These are phyloP conservation scores for Origma solitaria DNA, from an alignment of 2,113 vertebrate genomes.

Conservation along the genomic window DNA sequence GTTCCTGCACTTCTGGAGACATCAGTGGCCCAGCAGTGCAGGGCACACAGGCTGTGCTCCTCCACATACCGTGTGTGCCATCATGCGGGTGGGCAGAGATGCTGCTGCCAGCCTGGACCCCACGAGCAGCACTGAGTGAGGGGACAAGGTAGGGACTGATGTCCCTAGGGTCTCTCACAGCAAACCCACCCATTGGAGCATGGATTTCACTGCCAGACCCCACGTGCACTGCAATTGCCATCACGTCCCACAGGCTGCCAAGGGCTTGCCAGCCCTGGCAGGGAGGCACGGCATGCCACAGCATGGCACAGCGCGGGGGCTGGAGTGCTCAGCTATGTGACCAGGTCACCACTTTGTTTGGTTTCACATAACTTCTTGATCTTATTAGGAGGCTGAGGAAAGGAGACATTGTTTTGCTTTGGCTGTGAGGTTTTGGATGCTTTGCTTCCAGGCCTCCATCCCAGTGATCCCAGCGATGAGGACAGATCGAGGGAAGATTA, in stretches of 20 bases:
- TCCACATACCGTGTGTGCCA: neutral
- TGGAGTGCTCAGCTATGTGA: neutral
- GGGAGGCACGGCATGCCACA: neutral
- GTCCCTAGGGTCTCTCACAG: neutral
- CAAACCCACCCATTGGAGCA: fast-evolving
- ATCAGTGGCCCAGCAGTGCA: fast-evolving
- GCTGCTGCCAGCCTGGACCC: neutral
- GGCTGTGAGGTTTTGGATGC: constrained; percentile 29
- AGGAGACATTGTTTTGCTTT: constrained; percentile 46
- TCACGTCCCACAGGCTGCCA: neutral
- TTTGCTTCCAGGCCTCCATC: neutral
- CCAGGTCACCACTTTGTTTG: constrained; percentile 34
- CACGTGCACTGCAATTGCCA: fast-evolving
- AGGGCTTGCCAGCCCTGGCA: neutral
- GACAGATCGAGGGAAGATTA: neutral
- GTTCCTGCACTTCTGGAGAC: neutral
- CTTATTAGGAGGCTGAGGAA: constrained; percentile 40
- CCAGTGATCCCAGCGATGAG: neutral
- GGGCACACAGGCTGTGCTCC: neutral
- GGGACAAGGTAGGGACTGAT: fast-evolving
- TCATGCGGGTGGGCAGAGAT: neutral
- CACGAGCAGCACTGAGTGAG: fast-evolving
- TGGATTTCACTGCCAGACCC: neutral
- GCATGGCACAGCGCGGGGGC: neutral
- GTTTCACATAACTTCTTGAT: constrained; percentile 44